Conservation (phyloP, 2,113 vertebrate species). For the Dipodomys merriami region DNA sequence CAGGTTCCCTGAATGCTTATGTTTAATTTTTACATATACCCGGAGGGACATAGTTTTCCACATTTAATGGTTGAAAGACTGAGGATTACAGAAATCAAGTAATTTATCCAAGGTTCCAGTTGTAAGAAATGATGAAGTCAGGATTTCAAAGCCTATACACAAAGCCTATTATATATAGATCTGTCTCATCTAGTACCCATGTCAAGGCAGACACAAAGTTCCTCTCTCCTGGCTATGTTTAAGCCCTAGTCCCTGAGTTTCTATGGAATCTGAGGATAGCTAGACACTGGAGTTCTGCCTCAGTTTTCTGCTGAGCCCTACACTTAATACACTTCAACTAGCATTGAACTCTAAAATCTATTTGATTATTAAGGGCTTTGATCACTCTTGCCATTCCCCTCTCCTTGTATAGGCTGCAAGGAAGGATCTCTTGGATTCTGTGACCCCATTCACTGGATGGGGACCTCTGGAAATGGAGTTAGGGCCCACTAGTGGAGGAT, state of each 20-base stretch:
- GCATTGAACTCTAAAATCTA: background rate
- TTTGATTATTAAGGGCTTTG: background rate
- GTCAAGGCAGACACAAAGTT: background rate
- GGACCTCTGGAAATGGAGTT: background rate
- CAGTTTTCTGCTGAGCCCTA: background rate
- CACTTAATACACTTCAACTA: background rate
- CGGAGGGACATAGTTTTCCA: background rate
- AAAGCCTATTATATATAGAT: background rate
- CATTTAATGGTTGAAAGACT: conserved; percentile 42
- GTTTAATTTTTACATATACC: background rate
- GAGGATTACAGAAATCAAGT: conserved; percentile 44
- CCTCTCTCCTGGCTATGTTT: background rate
- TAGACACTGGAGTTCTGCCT: background rate
- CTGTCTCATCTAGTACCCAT: background rate
- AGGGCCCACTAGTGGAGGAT: background rate
- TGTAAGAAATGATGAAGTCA: conserved; percentile 26
- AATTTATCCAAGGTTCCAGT: conserved; percentile 18
- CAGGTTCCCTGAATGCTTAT: background rate
- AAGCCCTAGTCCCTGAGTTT: background rate
- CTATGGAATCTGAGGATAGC: background rate
- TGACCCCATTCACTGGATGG: background rate
- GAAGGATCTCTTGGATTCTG: background rate
- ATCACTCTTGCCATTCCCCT: background rate
- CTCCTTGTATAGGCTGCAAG: background rate
- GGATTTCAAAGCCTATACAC: background rate